Evolutionary conservation across 1,140 invertebrate genomes (phyloP), one percentile per base, ranked within the genome.

Genomic region (Calliphora vicina): DNA sequence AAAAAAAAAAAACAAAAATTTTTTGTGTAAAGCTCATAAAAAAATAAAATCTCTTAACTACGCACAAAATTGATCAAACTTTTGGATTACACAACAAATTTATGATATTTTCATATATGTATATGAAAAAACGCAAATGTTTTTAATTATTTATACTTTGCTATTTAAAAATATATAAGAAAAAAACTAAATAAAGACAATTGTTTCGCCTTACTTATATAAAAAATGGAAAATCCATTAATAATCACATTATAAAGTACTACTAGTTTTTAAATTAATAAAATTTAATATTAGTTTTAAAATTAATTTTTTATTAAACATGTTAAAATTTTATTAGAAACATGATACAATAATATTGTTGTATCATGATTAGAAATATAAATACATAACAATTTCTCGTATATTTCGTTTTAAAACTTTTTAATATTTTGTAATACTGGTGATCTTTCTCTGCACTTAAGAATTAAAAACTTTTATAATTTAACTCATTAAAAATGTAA

Each of bases 101-200:
- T 23, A 67, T 25, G n/a, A 25, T 67, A 20, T 25, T 76, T 29
- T 35, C 35, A 0, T 35, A 35, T 35, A 8, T 2, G 35, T 35
- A 35, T 27, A 35, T 27, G 42, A 80, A 45, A 45, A 80, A 81
- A 81, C 10, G 20, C 25, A 23, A 81, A 26, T 50, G 45, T 50
- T 15, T 23, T 23, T 15, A 50, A 81, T 57, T 20, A 61, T 57
- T 81, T 61, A 45, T 29, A 61, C 50, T 29, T 27, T 45, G 80
- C 26, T 71, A 42, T 81, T 81, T 67, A 67, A 81, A 81, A 61
- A 27, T 29, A n/a, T n/a, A n/a, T n/a, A n/a, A n/a, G n/a, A n/a
- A n/a, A n/a, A 45, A 61, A 8, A 29, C 20, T 27, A 27, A 57
- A 10, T 61, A 81, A 61, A 81, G 29, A 81, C 61, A 61, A 27